Evolutionary conservation across 2,113 vertebrate genomes (phyloP), one percentile per base, ranked within the genome.

Genomic region (Heterochromis multidens): DNA sequence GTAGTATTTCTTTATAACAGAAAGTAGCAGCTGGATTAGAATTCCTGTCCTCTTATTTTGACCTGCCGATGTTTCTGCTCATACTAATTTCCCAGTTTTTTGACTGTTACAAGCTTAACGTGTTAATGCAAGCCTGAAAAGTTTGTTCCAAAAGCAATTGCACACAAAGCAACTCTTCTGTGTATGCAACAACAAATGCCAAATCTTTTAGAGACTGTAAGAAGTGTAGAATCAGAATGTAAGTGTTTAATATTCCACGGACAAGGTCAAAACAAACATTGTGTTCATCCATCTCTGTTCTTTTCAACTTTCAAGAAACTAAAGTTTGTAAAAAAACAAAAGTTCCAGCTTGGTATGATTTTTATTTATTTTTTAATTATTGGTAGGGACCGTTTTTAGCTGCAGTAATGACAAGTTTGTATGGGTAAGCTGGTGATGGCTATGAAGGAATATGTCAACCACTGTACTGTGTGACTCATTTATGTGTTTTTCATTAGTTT

Each of bases 261-360:
- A 76, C 29, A 31, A 0, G 0, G 8, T 52, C 46, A 33, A 49
- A 0, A 76, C 31, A 52, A 76, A 21, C 16, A 27, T 11, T 11
- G 23, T 29, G 40, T 33, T 33, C 5, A 33, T 13, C 43, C 40
- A 70, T 46, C 6, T 14, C 27, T 8, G 10, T 76, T 54, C 27
- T 54, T 33, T 0, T 0, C 70, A 76, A 1, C 7, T 54, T 76
- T 70, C 40, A 0, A 0, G n/a, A 70, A 43, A n/a, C 5, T 27
- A 23, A 70, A 11, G 23, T 70, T 70, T 70, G 16, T 29, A 46
- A 46, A 43, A 37, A 43, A 67, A 9, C 40, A 25, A 70, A 70
- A 6, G 7, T 25, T 0, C n/a, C 63, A 67, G 35, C 21, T 65
- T 33, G 62, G 60, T 19, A 35, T 21, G 10, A 37, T 12, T 40